Percentiles rank a stretch among this genome's conserved stretches.
Evolutionary conservation across 2,113 vertebrate species (phyloP).

Genomic region (Oncorhynchus masou): DNA sequence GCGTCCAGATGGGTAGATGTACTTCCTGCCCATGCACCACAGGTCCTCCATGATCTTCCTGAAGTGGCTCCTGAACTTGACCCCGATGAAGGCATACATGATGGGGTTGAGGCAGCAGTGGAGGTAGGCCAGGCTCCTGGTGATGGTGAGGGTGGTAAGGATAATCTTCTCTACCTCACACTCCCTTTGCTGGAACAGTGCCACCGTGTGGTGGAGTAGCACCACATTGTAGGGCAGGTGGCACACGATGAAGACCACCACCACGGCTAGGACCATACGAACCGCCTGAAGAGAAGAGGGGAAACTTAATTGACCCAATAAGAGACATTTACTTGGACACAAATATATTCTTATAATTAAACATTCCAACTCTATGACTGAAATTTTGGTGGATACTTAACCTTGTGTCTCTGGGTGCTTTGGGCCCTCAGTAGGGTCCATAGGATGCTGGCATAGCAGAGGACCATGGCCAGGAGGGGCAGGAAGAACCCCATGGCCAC

Average conservation of each 20-base stretch:
- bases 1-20: slow-evolving; percentile 49
- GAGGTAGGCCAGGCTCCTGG: slow-evolving; percentile 83
- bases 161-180: slow-evolving; percentile 64
- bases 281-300: slow-evolving; percentile 61
- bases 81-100: slow-evolving; percentile 91
- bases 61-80: slow-evolving; percentile 88
- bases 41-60: slow-evolving; percentile 75
- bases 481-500: slow-evolving; percentile 83
- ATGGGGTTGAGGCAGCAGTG: slow-evolving; percentile 92
- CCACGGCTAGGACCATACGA: slow-evolving; percentile 81
- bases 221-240: slow-evolving; percentile 85
- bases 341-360: no score
- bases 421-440: slow-evolving; percentile 75
- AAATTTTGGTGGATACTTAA: no score
- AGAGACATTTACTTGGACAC: no score
- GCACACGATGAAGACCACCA: slow-evolving; percentile 82
- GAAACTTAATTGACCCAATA: no score
- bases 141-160: slow-evolving; percentile 53
- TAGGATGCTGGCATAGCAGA: slow-evolving; percentile 82
- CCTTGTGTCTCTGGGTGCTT: slow-evolving; percentile 83
- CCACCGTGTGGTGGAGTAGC: slow-evolving; percentile 70
- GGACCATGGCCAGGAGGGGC: slow-evolving; percentile 81
- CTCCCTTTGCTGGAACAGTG: slow-evolving; percentile 64
- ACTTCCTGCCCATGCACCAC: slow-evolving; percentile 76
- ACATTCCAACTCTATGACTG: no score